These are phyloP conservation scores for Theretra japonica DNA, from an alignment of 2,888 invertebrate genomes.

Conservation along the genomic window DNA sequence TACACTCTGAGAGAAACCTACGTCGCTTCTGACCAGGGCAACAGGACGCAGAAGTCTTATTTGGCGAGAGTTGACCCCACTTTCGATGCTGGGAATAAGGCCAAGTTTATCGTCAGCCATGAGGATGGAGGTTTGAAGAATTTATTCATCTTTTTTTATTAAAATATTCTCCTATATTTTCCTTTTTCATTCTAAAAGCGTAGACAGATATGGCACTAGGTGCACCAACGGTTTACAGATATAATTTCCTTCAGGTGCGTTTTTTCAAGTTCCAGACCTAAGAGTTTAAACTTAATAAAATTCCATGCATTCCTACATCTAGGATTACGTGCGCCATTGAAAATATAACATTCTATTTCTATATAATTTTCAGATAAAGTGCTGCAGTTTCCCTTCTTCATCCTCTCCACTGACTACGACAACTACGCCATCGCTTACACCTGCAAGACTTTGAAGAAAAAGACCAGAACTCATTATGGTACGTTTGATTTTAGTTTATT, in stretches of 20 bases:
- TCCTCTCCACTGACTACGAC: slow-evolving; percentile 73
- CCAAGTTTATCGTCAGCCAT: slow-evolving; percentile 74
- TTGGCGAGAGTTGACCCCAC: slow-evolving; percentile 78
- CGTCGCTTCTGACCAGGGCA: slow-evolving; percentile 63
- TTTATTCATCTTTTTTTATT: neutral
- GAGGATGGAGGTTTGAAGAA: slow-evolving; percentile 68
- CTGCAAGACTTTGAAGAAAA: slow-evolving; percentile 72
- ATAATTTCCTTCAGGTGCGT: no score
- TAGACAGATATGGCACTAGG: no score
- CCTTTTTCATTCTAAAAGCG: no score
- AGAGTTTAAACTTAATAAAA: no score
- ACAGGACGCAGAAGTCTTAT: slow-evolving; percentile 74
- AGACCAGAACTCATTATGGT: slow-evolving; percentile 73
- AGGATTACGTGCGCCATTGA: no score
- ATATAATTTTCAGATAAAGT: slow-evolving; percentile 68
- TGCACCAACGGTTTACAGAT: no score
- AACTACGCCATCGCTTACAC: slow-evolving; percentile 74
- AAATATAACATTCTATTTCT: no score
- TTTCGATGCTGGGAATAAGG: slow-evolving; percentile 73
- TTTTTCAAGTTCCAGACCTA: no score
- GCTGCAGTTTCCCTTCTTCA: slow-evolving; percentile 72
- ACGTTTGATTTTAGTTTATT: slow-evolving; percentile 33
- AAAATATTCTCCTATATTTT: no score
- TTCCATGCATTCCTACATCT: no score
- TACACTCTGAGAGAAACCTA: slow-evolving; percentile 73